Evolutionary conservation across 2,888 invertebrate species (phyloP), one percentile per base, ranked within the genome.

Genomic region (Lepidonotus clava): DNA sequence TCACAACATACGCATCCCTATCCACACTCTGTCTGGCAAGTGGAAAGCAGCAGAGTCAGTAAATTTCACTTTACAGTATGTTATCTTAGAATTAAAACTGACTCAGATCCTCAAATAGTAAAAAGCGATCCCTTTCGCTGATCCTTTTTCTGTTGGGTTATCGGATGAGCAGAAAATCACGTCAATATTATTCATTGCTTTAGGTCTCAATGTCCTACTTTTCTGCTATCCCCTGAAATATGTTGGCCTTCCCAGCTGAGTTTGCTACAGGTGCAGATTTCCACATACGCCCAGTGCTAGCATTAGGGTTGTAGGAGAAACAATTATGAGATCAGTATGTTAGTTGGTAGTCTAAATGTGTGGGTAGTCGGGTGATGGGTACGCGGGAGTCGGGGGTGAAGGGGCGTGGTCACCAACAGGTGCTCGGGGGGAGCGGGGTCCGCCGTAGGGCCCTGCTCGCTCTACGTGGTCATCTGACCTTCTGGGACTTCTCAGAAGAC

Each of bases 351-450:
- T n/a, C n/a, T n/a, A n/a, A n/a, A n/a, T n/a, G 46, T 11, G 46
- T 18, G 46, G 46, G 46, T 46, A 18, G 46, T 18, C 8, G 18
- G 6, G 46, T 46, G 6, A 46, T 46, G 8, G 46, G 18, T 6
- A 18, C 46, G 46, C 46, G 8, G 18, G 18, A 46, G 18, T 5
- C 56, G 24, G 18, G 28, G 6, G 34, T 11, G 32, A 66, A 24
- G 71, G 66, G 71, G 71, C 71, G 71, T 71, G 71, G 71, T 71
- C 71, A 11, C 34, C 71, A 36, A 71, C 71, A 71, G 71, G 71
- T 71, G 71, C 71, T 38, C 71, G 36, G 28, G 46, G n/a, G n/a
- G n/a, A n/a, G n/a, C n/a, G n/a, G n/a, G n/a, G n/a, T n/a, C n/a
- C n/a, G n/a, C n/a, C n/a, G n/a, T n/a, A n/a, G n/a, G n/a, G n/a